Conservation (phyloP, 37 sponge, comb jelly and placozoan species). For the Corticium candelabrum region DNA sequence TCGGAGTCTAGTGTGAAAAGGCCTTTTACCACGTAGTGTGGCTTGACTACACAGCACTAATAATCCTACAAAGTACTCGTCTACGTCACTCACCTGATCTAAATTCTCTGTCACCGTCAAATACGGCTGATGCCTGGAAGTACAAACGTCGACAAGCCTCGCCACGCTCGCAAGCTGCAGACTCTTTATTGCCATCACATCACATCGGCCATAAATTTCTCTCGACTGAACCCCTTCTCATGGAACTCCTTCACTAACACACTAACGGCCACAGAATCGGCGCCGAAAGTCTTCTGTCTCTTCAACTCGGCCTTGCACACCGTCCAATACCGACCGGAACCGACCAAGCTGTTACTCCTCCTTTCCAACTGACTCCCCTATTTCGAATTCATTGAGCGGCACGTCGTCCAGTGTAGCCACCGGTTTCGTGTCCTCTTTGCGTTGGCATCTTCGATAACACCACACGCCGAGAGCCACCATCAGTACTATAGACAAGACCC, state of each 20-base stretch:
- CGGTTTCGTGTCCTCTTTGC: too few relatives aligned
- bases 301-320: not conserved
- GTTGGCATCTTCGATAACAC: not conserved
- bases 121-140: not conserved
- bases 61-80: too few relatives aligned
- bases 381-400: too few relatives aligned
- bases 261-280: not conserved
- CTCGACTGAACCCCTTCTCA: not conserved
- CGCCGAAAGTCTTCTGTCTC: not conserved
- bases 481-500: not conserved
- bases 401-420: too few relatives aligned
- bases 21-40: too few relatives aligned
- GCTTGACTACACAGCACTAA: too few relatives aligned
- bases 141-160: not conserved
- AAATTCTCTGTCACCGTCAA: not conserved
- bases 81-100: not conserved
- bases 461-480: not conserved
- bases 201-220: not conserved
- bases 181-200: not conserved
- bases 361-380: too few relatives aligned
- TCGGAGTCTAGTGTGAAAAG: too few relatives aligned
- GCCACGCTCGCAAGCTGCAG: not conserved
- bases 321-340: not conserved
- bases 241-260: not conserved
- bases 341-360: too few relatives aligned